A percentile compares a stretch with the other conserved stretches of the same genome.
Conservation (phyloP, 2,888 invertebrate species). For the Nymphalis urticae region DNA sequence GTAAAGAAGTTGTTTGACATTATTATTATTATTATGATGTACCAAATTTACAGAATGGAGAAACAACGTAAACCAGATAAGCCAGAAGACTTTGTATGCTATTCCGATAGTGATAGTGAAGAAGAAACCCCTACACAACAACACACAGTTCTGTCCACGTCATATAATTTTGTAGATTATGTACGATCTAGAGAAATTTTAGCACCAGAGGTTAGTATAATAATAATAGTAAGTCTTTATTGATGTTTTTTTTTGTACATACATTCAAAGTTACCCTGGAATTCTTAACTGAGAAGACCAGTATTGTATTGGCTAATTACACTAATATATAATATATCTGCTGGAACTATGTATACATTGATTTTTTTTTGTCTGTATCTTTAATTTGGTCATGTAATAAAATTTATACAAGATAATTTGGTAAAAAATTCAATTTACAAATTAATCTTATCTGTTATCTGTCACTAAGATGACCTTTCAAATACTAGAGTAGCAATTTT, state of each 20-base stretch:
- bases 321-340: too few relatives aligned
- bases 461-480: too few relatives aligned
- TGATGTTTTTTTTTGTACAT: neutral
- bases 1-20: too few relatives aligned
- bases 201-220: constrained; percentile 81
- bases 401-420: too few relatives aligned
- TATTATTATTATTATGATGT: neutral
- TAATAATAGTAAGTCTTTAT: neutral
- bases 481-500: too few relatives aligned
- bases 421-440: too few relatives aligned
- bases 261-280: neutral
- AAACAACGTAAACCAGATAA: constrained; percentile 91
- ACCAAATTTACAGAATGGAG: constrained; percentile 77
- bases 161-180: constrained; percentile 93
- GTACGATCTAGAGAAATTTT: constrained; percentile 89
- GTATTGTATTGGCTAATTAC: too few relatives aligned
- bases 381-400: too few relatives aligned
- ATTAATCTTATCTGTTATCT: too few relatives aligned
- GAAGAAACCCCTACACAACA: constrained; percentile 89
- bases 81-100: constrained; percentile 94
- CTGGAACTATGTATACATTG: too few relatives aligned
- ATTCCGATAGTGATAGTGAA: constrained; percentile 93
- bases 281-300: too few relatives aligned
- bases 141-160: constrained; percentile 87
- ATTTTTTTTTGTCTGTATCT: too few relatives aligned